Conservation (phyloP, 2,888 invertebrate species). For the Tenthredo distinguenda region DNA sequence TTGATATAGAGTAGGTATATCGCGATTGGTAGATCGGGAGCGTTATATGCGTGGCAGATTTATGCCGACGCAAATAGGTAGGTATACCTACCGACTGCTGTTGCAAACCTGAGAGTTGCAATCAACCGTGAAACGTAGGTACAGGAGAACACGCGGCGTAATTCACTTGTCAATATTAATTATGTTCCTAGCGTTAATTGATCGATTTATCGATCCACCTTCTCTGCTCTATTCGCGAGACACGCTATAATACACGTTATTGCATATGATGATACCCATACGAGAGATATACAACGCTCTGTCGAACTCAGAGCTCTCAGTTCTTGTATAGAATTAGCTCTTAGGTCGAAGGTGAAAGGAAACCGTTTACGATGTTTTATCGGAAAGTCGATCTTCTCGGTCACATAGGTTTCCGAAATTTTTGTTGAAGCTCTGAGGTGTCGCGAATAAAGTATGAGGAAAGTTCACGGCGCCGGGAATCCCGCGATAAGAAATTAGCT, state of each 20-base stretch:
- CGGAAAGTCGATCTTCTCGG: too few species aligned
- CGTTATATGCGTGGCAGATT: conserved; percentile 28
- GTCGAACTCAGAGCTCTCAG: neutral
- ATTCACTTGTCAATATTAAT: conserved; percentile 67
- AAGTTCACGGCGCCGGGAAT: neutral
- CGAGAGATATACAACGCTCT: neutral
- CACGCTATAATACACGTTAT: conserved; percentile 31
- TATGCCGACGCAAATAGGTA: conserved; percentile 13
- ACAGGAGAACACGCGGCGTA: conserved; percentile 54
- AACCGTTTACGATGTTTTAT: too few species aligned
- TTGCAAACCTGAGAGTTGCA: conserved; percentile 17
- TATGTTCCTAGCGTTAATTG: conserved; percentile 65
- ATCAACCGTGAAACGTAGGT: conserved; percentile 43
- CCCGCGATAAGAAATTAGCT: conserved; percentile 6
- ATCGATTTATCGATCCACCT: conserved; percentile 63
- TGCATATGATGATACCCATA: neutral
- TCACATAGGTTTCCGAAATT: too few species aligned
- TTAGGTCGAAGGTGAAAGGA: neutral
- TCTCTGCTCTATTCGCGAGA: conserved; percentile 55
- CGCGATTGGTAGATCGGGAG: neutral
- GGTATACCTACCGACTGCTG: conserved; percentile 6
- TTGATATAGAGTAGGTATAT: neutral
- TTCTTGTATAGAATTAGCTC: neutral
- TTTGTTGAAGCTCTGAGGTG: neutral
- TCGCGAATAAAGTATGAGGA: neutral